Evolutionary conservation across 2,113 vertebrate genomes (phyloP).

Genomic region (Pterocles orientalis): DNA sequence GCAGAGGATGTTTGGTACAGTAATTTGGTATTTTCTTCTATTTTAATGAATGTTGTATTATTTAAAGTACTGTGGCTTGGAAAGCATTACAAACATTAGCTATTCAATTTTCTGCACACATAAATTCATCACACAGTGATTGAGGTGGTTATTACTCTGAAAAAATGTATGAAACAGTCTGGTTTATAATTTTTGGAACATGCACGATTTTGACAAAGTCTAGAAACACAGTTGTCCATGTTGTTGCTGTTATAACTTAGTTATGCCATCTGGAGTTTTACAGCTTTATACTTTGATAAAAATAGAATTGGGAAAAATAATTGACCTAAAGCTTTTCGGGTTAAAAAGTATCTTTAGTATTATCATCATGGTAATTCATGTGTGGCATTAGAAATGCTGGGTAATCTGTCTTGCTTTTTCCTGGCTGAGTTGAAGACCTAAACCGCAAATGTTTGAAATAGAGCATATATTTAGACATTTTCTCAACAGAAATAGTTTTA

Average conservation of each 20-base stretch:
- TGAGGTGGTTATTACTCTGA: constrained; percentile 2
- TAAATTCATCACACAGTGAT: not conserved
- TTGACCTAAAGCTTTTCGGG: constrained; percentile 39
- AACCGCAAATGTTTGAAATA: not conserved
- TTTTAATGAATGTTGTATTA: constrained; percentile 46
- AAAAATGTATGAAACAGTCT: not conserved
- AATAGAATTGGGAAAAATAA: constrained; percentile 50
- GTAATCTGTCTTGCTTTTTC: not conserved
- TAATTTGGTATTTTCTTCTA: constrained; percentile 60
- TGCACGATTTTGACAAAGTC: not conserved
- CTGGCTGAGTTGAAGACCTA: not conserved
- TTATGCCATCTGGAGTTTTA: constrained; percentile 50
- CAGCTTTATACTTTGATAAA: constrained; percentile 7
- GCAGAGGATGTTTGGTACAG: constrained; percentile 97
- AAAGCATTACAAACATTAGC: not conserved
- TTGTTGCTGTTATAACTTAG: constrained; percentile 54
- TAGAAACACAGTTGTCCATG: constrained; percentile 19
- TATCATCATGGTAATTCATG: constrained; percentile 21
- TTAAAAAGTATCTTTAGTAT: constrained; percentile 30
- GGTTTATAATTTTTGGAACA: constrained; percentile 34
- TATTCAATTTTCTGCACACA: not conserved
- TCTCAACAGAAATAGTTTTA: not conserved
- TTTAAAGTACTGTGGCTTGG: not conserved
- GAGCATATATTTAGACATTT: not conserved
- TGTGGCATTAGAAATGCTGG: not conserved